Evolutionary conservation across 2,113 vertebrate genomes (phyloP).

Genomic region (Microtus richardsoni): DNA sequence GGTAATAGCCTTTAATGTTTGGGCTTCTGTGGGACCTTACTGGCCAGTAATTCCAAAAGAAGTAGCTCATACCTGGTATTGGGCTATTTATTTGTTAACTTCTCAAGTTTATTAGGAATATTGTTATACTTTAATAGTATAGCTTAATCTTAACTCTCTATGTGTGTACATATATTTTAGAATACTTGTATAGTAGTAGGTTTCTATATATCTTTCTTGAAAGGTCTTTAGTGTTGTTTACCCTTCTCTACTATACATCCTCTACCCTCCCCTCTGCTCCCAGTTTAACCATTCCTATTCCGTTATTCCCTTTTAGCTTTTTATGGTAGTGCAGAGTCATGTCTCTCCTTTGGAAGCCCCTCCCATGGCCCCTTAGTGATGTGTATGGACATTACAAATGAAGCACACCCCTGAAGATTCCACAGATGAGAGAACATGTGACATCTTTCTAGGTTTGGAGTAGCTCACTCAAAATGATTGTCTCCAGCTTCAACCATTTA

Average conservation of each 20-base stretch:
- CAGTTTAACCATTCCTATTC: neutral
- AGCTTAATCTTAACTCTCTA: neutral
- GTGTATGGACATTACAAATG: neutral
- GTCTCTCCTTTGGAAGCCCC: neutral
- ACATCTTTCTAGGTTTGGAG: neutral
- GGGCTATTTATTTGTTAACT: neutral
- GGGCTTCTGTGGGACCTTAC: neutral
- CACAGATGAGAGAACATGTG: neutral
- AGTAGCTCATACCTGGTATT: neutral
- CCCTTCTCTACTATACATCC: neutral
- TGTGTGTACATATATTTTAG: neutral
- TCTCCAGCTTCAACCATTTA: neutral
- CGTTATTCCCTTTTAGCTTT: neutral
- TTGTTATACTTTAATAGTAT: neutral
- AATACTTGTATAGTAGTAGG: neutral
- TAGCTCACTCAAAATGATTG: neutral
- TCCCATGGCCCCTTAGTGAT: neutral
- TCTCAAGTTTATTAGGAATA: neutral
- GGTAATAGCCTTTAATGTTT: neutral
- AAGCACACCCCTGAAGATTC: neutral
- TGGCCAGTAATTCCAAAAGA: neutral
- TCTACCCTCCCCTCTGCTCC: neutral
- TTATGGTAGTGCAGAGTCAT: neutral
- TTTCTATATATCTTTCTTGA: neutral
- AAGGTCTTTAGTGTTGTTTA: neutral